These are phyloP conservation scores for Oscheius sp. DNA, from an alignment of 2,888 invertebrate genomes.

Conservation along the genomic window DNA sequence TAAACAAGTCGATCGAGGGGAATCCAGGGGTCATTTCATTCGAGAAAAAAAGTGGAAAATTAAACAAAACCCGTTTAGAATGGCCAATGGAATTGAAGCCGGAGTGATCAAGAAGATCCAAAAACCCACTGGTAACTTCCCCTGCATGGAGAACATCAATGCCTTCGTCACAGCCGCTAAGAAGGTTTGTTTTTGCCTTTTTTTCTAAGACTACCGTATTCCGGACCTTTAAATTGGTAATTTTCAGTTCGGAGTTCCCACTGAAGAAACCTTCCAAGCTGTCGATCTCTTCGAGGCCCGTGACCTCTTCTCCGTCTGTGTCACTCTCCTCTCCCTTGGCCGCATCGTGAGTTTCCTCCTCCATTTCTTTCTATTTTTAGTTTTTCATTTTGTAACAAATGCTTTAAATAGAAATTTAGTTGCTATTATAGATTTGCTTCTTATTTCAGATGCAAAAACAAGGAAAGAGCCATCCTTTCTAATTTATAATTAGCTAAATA, in stretches of 20 bases:
- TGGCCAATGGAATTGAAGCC: slow-evolving; percentile 87
- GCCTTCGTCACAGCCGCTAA: slow-evolving; percentile 88
- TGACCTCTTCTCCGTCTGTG: slow-evolving; percentile 88
- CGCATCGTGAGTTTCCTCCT: slow-evolving; percentile 60
- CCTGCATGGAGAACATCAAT: slow-evolving; percentile 98
- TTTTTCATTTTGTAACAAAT: neutral
- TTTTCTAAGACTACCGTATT: neutral
- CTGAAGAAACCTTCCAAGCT: slow-evolving; percentile 90
- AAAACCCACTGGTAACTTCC: slow-evolving; percentile 90
- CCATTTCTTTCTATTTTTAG: slow-evolving; percentile 1
- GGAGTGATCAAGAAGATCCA: slow-evolving; percentile 92
- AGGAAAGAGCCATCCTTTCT: slow-evolving; percentile 43
- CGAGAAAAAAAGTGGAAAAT: neutral
- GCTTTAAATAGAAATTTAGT: neutral
- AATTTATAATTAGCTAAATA: slow-evolving; percentile 7
- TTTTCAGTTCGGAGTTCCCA: slow-evolving; percentile 83
- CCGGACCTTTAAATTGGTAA: no score
- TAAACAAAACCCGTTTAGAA: slow-evolving; percentile 76
- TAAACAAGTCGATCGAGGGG: neutral
- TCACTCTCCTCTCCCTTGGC: slow-evolving; percentile 70
- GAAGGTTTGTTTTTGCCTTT: slow-evolving; percentile 71
- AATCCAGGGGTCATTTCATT: neutral
- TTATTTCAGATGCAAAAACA: slow-evolving; percentile 29
- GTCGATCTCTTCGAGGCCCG: slow-evolving; percentile 96
- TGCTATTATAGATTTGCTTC: neutral